A percentile compares a stretch with the other conserved stretches of the same genome.
phyloP scores from a whole-genome alignment of 2,113 vertebrate genomes.

The Spermophilus dauricus region DNA sequence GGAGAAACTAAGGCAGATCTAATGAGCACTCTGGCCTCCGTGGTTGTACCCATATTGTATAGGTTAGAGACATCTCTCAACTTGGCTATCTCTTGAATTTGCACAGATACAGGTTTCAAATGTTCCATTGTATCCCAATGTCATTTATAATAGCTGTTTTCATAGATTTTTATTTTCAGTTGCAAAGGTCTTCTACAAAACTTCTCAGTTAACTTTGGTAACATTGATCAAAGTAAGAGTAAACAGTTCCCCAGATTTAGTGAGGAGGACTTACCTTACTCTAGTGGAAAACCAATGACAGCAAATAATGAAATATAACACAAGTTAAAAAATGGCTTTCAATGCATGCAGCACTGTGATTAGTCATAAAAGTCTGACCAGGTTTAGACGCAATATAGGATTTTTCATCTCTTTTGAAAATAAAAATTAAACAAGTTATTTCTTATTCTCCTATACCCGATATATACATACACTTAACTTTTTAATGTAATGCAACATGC shows the following conservation, averaged over 20 bases:
- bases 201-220: conserved; percentile 58
- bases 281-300: conserved; percentile 99
- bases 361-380: conserved; percentile 96
- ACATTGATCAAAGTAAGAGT: conserved; percentile 44
- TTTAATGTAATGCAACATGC: conserved; percentile 90
- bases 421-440: conserved; percentile 93
- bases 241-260: conserved; percentile 68
- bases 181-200: conserved; percentile 31
- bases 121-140: background rate
- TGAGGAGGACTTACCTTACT: conserved; percentile 97
- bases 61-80: background rate
- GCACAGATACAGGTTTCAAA: background rate
- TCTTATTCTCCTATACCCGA: conserved; percentile 83
- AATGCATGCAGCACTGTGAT: conserved; percentile 96
- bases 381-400: conserved; percentile 93
- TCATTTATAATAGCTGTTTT: background rate
- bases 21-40: background rate
- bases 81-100: background rate
- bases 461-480: conserved; percentile 78
- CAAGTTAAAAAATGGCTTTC: conserved; percentile 98
- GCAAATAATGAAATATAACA: conserved; percentile 99
- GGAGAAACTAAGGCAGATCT: background rate
- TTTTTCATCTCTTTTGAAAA: conserved; percentile 93
- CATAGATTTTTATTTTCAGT: background rate
- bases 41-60: background rate